Evolutionary conservation across 2,888 invertebrate genomes (phyloP), one percentile per base, ranked within the genome.

Genomic region (Chirona hameri): DNA sequence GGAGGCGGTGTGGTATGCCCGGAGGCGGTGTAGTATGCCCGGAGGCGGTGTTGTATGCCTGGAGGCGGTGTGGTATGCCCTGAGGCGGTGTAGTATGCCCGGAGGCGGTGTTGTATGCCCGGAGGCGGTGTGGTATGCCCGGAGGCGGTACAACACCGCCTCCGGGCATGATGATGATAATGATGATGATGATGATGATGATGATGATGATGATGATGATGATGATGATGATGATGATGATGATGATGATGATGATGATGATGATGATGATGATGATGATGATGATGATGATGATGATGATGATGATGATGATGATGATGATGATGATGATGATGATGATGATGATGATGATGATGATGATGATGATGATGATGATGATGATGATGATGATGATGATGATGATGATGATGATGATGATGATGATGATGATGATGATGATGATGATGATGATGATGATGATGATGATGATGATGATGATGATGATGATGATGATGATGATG

Each of bases 101-200:
- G n/a, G n/a, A n/a, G n/a, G n/a, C n/a, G n/a, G n/a, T n/a, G n/a
- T n/a, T n/a, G n/a, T n/a, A n/a, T n/a, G n/a, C n/a, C n/a, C n/a
- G n/a, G n/a, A n/a, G n/a, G n/a, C n/a, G n/a, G n/a, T n/a, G n/a
- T n/a, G n/a, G n/a, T n/a, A n/a, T n/a, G n/a, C n/a, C n/a, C n/a
- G n/a, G n/a, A n/a, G n/a, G n/a, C n/a, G n/a, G n/a, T n/a, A n/a
- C n/a, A n/a, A n/a, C n/a, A n/a, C n/a, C n/a, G n/a, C n/a, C n/a
- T n/a, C n/a, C n/a, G n/a, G n/a, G n/a, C n/a, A 65, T 65, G 65
- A 65, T 65, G 65, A 65, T 65, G 65, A 65, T 65, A n/a, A 65
- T 65, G 65, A 65, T 65, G 65, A 65, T 65, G 65, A 65, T 65
- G 65, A 65, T 65, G 65, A 65, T 65, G 65, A 65, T 65, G 65